Conservation (phyloP, 2,888 invertebrate genomes). For the Shargacucullia verbasci region DNA sequence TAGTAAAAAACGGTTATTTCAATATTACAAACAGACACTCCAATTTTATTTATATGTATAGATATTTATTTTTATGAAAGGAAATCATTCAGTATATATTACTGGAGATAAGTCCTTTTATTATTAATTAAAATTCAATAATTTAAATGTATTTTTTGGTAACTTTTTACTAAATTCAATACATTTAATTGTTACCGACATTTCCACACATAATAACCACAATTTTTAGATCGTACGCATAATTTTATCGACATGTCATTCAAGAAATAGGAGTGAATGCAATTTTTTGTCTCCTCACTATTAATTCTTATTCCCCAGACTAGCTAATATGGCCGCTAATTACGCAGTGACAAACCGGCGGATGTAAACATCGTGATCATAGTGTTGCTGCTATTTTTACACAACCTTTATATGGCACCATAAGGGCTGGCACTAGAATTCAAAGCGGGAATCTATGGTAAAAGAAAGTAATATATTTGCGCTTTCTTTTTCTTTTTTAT, state of each 20-base stretch:
- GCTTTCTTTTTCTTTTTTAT: slow-evolving; percentile 13
- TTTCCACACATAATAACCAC: slow-evolving; percentile 16
- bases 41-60: too few species aligned
- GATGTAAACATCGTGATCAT: slow-evolving; percentile 27
- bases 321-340: slow-evolving; percentile 44
- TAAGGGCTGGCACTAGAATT: slow-evolving; percentile 40
- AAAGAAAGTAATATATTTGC: slow-evolving; percentile 25
- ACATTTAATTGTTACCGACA: neutral
- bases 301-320: slow-evolving; percentile 26
- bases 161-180: too few species aligned
- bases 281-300: slow-evolving; percentile 40
- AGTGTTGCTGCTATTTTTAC: slow-evolving; percentile 47
- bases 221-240: slow-evolving; percentile 3
- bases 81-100: too few species aligned
- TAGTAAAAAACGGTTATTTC: too few species aligned
- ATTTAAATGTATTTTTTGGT: too few species aligned
- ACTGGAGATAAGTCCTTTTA: too few species aligned
- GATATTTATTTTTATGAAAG: too few species aligned
- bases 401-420: slow-evolving; percentile 42
- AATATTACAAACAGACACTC: too few species aligned
- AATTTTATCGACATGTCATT: slow-evolving; percentile 16
- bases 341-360: slow-evolving; percentile 28
- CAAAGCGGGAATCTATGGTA: slow-evolving; percentile 23
- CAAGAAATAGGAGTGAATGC: slow-evolving; percentile 1
- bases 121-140: too few species aligned